Evolutionary conservation across 2,888 invertebrate species (phyloP), one percentile per base, ranked within the genome.

Genomic region (Litoditis marina): DNA sequence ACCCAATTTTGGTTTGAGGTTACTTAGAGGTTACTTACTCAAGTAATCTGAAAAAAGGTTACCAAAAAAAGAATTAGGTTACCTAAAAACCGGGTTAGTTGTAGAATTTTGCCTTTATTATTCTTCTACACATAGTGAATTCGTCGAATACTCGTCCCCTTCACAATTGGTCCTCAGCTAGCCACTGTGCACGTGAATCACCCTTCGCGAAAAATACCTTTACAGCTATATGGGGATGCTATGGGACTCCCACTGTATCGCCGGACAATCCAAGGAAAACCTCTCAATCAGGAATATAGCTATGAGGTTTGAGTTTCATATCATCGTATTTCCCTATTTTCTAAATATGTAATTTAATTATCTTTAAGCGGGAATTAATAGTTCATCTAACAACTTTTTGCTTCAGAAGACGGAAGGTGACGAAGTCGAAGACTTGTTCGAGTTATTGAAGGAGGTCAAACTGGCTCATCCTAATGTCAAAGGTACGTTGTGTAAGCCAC

Each of bases 401-500:
- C 36, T 59, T 19, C 28, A 66, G 60, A 62, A 68, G 46, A 91
- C 90, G 28, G 88, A 89, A 36, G 89, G 90, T 80, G 94, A 93
- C 86, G 96, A 99, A 87, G 98, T 98, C 44, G 98, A 99, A 85
- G 98, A 98, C 86, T 87, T 99, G 36, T 94, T 89, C 84, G 87
- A 88, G 76, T 87, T 99, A 62, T 87, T 99, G 52, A 85, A 87
- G 77, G 88, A 88, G 83, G 87, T 94, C 56, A 90, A 90, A 88
- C 89, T 89, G 44, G 57, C 73, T 22, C 73, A 80, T 63, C 78
- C 80, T 7, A 69, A 74, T 44, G 66, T 81, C n/a, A 61, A 74
- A 72, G 79, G 77, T 74, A 19, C 6, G 51, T n/a, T n/a, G n/a
- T n/a, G n/a, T n/a, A n/a, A 27, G 16, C n/a, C n/a, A n/a, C n/a